phyloP scores from a whole-genome alignment of 2,797 vertebrate genomes.

The Melanotaenia maccullochi region DNA sequence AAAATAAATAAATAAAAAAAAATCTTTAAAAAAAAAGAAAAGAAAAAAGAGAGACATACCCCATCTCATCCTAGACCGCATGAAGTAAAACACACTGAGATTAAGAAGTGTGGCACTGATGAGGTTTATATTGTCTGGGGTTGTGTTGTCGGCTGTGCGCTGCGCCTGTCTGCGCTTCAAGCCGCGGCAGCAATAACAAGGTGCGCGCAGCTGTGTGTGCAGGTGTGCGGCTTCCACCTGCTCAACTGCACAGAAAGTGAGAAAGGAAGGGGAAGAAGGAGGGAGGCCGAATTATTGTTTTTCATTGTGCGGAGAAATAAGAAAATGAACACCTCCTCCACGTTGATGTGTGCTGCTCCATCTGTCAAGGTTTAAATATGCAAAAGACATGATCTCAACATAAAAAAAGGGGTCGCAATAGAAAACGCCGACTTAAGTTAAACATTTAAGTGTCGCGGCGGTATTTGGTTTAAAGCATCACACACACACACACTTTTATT shows the following conservation, averaged over 20 bases:
- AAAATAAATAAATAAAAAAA: background rate
- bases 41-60: too few relatives aligned
- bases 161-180: conserved; percentile 68
- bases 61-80: background rate
- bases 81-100: conserved; percentile 26
- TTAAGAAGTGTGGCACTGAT: conserved; percentile 21
- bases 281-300: background rate
- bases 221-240: conserved; percentile 78
- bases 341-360: background rate
- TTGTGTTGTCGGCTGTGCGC: conserved; percentile 55
- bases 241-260: conserved; percentile 35
- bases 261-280: background rate
- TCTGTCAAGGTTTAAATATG: background rate
- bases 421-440: background rate
- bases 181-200: conserved; percentile 73
- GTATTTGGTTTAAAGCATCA: too few relatives aligned
- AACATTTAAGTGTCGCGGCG: too few relatives aligned
- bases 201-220: conserved; percentile 74
- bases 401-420: background rate
- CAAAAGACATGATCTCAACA: background rate
- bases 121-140: conserved; percentile 37
- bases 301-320: conserved; percentile 26
- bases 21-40: too few relatives aligned
- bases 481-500: background rate
- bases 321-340: conserved; percentile 20